Evolutionary conservation across 2,113 vertebrate species (phyloP), one percentile per base, ranked within the genome.

Genomic region (Clarias gariepinus): DNA sequence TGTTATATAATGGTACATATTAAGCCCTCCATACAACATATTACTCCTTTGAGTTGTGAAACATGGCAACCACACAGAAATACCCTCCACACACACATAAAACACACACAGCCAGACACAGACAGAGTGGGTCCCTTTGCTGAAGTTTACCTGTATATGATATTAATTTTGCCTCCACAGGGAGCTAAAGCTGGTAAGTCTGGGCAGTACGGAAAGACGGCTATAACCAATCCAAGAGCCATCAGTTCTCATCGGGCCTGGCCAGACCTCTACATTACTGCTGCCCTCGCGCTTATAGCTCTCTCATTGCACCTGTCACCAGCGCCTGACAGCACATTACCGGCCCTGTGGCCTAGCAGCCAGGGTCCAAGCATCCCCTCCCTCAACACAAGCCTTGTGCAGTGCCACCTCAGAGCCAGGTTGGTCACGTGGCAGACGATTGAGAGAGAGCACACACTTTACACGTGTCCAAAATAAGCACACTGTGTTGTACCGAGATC

Each of bases 201-300:
- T 73, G 83, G 33, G 33, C 25, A 85, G 85, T 82, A 74, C 79
- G 36, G 61, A 82, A 30, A 53, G 85, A 83, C 57, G 57, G 69
- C 66, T 88, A 53, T 82, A 96, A 92, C 92, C 94, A 96, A 96
- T 96, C 96, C 95, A 95, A 88, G 73, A 96, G 94, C 96, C 94
- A 96, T 97, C 96, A 96, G 94, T 96, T 96, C 96, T 96, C 95
- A 96, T 96, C 95, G 94, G 94, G 92, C 87, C 91, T 82, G 47
- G 91, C 87, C 94, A 92, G 86, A 87, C 82, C 88, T 89, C 82
- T 85, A 68, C 86, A 87, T 89, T 89, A 89, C 66, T 25, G 61
- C 86, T 85, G 86, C 85, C 86, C 88, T 89, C 58, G 23, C 28
- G 36, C 81, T 89, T 83, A 86, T 78, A 82, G 84, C 64, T 63